Evolutionary conservation across 2,797 vertebrate genomes (phyloP).

Genomic region (Enteromius trimaculatus): DNA sequence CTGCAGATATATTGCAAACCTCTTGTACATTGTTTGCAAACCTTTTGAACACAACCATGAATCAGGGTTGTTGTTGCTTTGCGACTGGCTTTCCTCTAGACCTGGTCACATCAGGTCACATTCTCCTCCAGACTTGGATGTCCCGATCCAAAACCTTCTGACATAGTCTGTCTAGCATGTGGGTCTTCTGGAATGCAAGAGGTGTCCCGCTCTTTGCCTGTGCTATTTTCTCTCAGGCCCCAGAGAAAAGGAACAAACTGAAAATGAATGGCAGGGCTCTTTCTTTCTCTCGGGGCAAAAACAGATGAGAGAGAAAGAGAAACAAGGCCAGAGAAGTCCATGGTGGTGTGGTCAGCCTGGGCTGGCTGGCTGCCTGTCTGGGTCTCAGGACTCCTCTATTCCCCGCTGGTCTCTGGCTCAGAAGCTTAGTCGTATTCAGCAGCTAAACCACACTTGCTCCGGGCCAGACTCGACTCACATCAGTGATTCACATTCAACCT

Average conservation of each 20-base stretch:
- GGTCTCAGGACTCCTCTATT: constrained; percentile 56
- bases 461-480: constrained; percentile 55
- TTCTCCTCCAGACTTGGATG: constrained; percentile 23
- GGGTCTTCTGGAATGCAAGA: constrained; percentile 24
- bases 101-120: constrained; percentile 73
- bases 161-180: constrained; percentile 34
- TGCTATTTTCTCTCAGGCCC: constrained; percentile 47
- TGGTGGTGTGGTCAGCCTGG: constrained; percentile 57
- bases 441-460: constrained; percentile 59
- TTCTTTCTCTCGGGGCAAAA: constrained; percentile 54
- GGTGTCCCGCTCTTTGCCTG: constrained; percentile 32
- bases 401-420: constrained; percentile 59
- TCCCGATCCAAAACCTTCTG: constrained; percentile 35
- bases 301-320: constrained; percentile 47
- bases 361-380: constrained; percentile 66
- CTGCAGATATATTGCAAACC: constrained; percentile 29
- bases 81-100: constrained; percentile 39
- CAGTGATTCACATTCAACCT: constrained; percentile 51
- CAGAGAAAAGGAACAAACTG: constrained; percentile 34
- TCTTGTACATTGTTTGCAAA: constrained; percentile 48
- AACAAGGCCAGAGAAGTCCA: constrained; percentile 37
- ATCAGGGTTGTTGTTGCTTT: constrained; percentile 62
- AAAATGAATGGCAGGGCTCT: constrained; percentile 46
- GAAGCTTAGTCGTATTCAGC: constrained; percentile 58
- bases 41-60: constrained; percentile 48